A percentile compares a stretch with the other conserved stretches of the same genome.
Evolutionary conservation across 2,797 vertebrate species (phyloP).

Genomic region (Oreochromis mossambicus): DNA sequence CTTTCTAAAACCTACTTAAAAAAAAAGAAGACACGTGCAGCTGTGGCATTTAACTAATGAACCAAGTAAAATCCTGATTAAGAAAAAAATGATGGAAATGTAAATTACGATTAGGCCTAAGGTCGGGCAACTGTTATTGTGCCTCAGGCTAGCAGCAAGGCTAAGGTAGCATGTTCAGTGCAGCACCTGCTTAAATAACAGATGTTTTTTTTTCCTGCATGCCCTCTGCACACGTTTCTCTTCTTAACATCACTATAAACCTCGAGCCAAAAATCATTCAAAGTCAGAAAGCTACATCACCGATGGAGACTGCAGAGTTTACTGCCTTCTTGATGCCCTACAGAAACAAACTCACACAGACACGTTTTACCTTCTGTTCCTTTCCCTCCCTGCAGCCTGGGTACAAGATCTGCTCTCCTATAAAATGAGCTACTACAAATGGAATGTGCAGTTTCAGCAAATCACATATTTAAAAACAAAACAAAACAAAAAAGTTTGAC

Average conservation of each 20-base stretch:
- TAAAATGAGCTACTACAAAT: not conserved
- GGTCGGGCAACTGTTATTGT: not conserved
- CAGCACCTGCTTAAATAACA: not conserved
- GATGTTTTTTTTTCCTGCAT: accelerated
- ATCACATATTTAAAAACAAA: not conserved
- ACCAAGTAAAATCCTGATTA: not conserved
- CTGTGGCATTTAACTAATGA: not conserved
- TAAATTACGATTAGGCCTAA: not conserved
- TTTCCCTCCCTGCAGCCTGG: not conserved
- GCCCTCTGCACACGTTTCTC: not conserved
- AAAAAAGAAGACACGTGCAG: not conserved
- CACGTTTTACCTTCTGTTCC: not conserved
- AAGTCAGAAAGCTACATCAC: not conserved
- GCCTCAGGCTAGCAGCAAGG: not conserved
- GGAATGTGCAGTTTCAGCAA: slow-evolving; percentile 25
- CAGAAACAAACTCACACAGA: not conserved
- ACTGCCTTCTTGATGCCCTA: not conserved
- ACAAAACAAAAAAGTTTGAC: not conserved
- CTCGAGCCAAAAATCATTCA: not conserved
- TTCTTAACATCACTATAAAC: not conserved
- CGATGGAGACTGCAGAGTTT: not conserved
- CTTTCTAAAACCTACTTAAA: not conserved
- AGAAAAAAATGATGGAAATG: not conserved
- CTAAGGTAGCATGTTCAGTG: not conserved
- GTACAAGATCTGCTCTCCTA: not conserved